Base-by-base conservation (phyloP, 2,888 invertebrate genomes). In the Odontocolon sp. region DNA sequence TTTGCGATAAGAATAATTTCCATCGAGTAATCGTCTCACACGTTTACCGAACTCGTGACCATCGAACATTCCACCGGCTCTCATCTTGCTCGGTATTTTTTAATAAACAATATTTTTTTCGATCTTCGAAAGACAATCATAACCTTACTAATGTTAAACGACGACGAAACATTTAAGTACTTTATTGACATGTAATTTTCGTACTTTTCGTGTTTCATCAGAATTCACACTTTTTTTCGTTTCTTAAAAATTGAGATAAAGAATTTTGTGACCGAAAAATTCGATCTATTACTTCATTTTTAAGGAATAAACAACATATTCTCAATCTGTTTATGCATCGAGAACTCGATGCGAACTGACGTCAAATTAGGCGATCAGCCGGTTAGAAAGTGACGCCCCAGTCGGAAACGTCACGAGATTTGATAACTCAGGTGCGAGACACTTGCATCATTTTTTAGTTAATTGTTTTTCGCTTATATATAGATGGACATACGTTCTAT, bases 1-100 rank as follows among this genome's bases (percentile, higher is more conserved):
- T 76, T 88, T 89, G 9, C 88, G 83, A 77, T 84, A 89, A 1
- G 89, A 88, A 50, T 86, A 89, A 83, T 88, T 89, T 6, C 85
- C 83, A 50, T 89, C 89, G 5, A 87, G 36, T 5, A 87, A 68
- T 11, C 89, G 84, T 47, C 87, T 82, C 14, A 89, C 74, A 8
- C 89, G 83, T 77, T 87, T 89, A 8, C 85, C 83, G 66, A 89
- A 83, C 61, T 89, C 88, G 31, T 86, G 84, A 14, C 82, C 80
- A 61, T 89, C 88, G 21, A 86, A 83, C 84, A 87, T 86, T 5
- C 86, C 87, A n/a, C 86, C 84, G 16, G 80, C 77, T 68, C 85
- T 82, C 84, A 84, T 84, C 9, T 68, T 80, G 50, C 59, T 76
- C 75, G 59, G 69, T 72, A 18, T 66, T 5, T 52, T 38, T 47